Evolutionary conservation across 2,113 vertebrate genomes (phyloP).

Genomic region (Ia io): DNA sequence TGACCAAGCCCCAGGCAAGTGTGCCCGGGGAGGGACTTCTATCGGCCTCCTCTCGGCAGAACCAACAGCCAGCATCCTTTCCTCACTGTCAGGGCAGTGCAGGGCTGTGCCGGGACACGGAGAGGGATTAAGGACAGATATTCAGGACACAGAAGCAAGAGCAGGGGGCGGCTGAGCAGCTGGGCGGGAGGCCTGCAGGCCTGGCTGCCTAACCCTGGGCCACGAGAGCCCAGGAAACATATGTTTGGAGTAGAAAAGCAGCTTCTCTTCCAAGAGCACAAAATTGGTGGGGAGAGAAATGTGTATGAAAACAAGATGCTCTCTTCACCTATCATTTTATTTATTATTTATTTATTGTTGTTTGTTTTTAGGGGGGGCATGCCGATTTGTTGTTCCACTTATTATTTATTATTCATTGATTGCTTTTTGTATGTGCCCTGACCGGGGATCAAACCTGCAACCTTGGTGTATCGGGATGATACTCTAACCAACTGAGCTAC

Average conservation of each 20-base stretch:
- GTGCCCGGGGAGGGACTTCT: not conserved
- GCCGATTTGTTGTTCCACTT: not conserved
- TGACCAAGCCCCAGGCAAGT: not conserved
- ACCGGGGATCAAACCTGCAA: not conserved
- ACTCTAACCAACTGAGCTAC: not conserved
- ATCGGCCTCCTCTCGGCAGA: not conserved
- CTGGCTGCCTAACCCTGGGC: not conserved
- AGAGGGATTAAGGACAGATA: not conserved
- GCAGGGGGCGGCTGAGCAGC: not conserved
- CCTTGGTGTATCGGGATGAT: not conserved
- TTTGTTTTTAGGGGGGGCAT: not conserved
- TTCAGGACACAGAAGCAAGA: not conserved
- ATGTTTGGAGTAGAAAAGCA: not conserved
- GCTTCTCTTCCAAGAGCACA: not conserved
- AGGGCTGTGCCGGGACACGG: not conserved
- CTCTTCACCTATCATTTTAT: not conserved
- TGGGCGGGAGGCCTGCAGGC: not conserved
- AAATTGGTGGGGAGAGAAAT: not conserved
- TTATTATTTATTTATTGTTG: not conserved
- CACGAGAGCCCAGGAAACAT: not conserved
- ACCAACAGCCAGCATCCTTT: not conserved
- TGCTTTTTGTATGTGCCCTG: not conserved
- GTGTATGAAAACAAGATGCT: not conserved
- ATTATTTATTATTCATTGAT: not conserved
- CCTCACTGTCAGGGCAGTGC: not conserved